Percentiles rank a stretch among this genome's conserved stretches.
phyloP scores from a whole-genome alignment of 2,888 invertebrate species.

The Caenorhabditis imperialis region DNA sequence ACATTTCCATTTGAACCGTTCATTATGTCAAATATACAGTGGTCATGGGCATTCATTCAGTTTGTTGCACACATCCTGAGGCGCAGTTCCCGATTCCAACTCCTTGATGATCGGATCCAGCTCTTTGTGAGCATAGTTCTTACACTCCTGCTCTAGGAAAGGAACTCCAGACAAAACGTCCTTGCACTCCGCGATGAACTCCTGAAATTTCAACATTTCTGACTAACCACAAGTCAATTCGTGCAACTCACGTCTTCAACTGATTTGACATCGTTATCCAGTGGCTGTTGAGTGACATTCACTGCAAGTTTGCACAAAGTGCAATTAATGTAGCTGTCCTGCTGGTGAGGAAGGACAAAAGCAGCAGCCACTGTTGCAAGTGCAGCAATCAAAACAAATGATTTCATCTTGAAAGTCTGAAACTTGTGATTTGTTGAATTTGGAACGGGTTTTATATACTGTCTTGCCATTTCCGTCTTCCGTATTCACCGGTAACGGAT shows the following conservation, averaged over 20 bases:
- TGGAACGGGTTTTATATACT: no score
- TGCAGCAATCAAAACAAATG: slow-evolving; percentile 13
- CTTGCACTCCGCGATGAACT: slow-evolving; percentile 47
- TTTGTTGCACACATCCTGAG: slow-evolving; percentile 56
- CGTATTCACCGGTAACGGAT: no score
- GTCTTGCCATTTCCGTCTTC: no score
- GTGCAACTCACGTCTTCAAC: slow-evolving; percentile 32
- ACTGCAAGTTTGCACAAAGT: slow-evolving; percentile 47
- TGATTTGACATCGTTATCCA: slow-evolving; percentile 25
- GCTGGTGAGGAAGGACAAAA: slow-evolving; percentile 15
- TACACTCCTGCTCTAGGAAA: slow-evolving; percentile 40
- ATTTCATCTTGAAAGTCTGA: background rate
- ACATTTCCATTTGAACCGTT: background rate
- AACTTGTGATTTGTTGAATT: no score
- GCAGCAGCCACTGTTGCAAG: slow-evolving; percentile 23
- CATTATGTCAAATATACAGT: background rate
- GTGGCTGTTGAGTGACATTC: slow-evolving; percentile 21
- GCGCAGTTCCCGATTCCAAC: slow-evolving; percentile 58
- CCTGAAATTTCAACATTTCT: no score
- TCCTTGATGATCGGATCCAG: slow-evolving; percentile 56
- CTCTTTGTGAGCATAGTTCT: slow-evolving; percentile 40
- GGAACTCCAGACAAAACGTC: slow-evolving; percentile 26
- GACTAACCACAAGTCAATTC: background rate
- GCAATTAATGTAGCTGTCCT: slow-evolving; percentile 17
- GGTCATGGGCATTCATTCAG: slow-evolving; percentile 11